Base-by-base conservation (phyloP, 2,113 vertebrate genomes). In the Paratilapia polleni region DNA sequence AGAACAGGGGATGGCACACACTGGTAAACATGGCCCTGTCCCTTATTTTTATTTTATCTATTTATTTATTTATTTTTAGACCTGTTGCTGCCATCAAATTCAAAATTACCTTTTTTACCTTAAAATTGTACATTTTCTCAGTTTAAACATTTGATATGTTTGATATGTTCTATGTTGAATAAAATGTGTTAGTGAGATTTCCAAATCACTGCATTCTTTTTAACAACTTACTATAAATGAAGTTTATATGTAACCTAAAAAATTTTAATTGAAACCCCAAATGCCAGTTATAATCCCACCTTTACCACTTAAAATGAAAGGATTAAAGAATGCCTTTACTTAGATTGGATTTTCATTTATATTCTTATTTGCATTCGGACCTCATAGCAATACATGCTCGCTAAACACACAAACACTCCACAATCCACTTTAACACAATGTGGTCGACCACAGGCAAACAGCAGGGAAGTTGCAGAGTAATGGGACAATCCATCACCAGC, bases 401-500 rank as follows among this genome's bases (percentile, higher is more conserved):
- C 34, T 24, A 61, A 10, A 84, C 57, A 73, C 77, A 81, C 22
- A 87, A 31, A 87, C 73, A 77, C 62, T 57, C 59, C 73, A 62
- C 78, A 66, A 75, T 83, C 84, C 84, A 87, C 92, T 93, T 86
- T 78, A 86, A 81, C 64, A 78, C 87, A 86, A 63, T 81, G 90
- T 64, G 83, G 78, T 87, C 85, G 81, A 93, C 92, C 86, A 90
- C 89, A 88, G 88, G 81, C 87, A 84, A 93, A 90, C 90, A 90
- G 87, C 87, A 64, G 89, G 90, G 85, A 91, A 94, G 91, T 93
- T 84, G 76, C 78, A 85, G 83, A 87, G 91, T 94, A 96, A 95
- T 94, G 92, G 92, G 83, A 89, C 92, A 93, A 94, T 95, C 92
- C 86, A 94, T 95, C 93, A 94, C 87, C 80, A 77, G 90, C 22